A percentile compares a stretch with the other conserved stretches of the same genome.
phyloP scores from a whole-genome alignment of 2,888 invertebrate species.

The Drosophila mettleri region DNA sequence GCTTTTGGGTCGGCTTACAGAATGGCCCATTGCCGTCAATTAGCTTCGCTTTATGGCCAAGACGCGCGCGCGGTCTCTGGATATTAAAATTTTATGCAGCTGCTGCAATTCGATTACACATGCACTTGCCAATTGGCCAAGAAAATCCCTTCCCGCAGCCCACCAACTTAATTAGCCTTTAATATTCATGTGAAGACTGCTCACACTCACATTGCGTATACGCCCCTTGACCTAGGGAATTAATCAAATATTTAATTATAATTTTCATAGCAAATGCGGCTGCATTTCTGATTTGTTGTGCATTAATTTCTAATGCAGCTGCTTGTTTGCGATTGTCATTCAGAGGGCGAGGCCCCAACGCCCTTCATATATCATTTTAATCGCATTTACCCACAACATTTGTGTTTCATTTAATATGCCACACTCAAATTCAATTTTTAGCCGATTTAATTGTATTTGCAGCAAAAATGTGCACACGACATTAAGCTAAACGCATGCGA shows the following conservation, averaged over 20 bases:
- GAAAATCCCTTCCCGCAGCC: not conserved
- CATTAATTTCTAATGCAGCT: slow-evolving; percentile 51
- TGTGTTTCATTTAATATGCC: slow-evolving; percentile 41
- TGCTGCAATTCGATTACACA: slow-evolving; percentile 37
- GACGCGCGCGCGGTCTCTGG: slow-evolving; percentile 1
- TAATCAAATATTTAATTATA: slow-evolving; percentile 52
- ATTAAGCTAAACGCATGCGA: slow-evolving; percentile 49
- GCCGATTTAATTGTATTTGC: slow-evolving; percentile 56
- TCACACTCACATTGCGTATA: slow-evolving; percentile 31
- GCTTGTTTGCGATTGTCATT: slow-evolving; percentile 25
- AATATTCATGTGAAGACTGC: slow-evolving; percentile 30
- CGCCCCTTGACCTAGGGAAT: slow-evolving; percentile 37
- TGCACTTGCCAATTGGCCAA: not conserved
- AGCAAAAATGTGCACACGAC: slow-evolving; percentile 58
- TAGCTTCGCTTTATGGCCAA: slow-evolving; percentile 51
- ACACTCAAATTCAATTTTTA: slow-evolving; percentile 54
- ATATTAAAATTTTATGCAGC: slow-evolving; percentile 50
- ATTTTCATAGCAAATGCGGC: slow-evolving; percentile 47
- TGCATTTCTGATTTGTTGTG: slow-evolving; percentile 14
- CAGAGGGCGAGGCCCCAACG: not conserved
- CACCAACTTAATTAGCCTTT: slow-evolving; percentile 33
- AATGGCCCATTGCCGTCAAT: slow-evolving; percentile 54
- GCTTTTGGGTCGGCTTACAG: slow-evolving; percentile 37
- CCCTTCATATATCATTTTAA: slow-evolving; percentile 32
- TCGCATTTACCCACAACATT: slow-evolving; percentile 35